A percentile compares a stretch with the other conserved stretches of the same genome.
Conservation (phyloP, 1,140 invertebrate species). For the Heliothis subflexa region DNA sequence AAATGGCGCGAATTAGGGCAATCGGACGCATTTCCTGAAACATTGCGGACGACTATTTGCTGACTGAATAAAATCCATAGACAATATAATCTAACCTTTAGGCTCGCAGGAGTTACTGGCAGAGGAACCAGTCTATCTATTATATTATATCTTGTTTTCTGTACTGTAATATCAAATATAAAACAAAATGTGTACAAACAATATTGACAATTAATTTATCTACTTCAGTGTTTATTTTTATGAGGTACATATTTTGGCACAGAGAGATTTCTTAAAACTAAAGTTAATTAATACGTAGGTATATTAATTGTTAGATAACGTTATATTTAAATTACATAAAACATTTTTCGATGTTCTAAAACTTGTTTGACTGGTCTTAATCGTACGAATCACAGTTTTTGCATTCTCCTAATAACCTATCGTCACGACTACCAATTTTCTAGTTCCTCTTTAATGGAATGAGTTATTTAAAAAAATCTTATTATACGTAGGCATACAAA, state of each 20-base stretch:
- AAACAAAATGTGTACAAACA: conserved; percentile 75
- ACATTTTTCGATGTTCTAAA: conserved; percentile 86
- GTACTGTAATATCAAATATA: conserved; percentile 49
- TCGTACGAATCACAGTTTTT: conserved; percentile 85
- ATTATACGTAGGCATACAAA: conserved; percentile 67
- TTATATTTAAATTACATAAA: conserved; percentile 80
- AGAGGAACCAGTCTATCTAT: conserved; percentile 27
- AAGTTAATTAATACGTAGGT: conserved; percentile 67
- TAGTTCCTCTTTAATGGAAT: conserved; percentile 78
- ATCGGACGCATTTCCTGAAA: conserved; percentile 9
- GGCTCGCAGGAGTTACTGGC: conserved; percentile 15
- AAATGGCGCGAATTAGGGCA: conserved; percentile 8
- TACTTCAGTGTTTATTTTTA: conserved; percentile 85
- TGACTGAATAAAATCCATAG: conserved; percentile 18
- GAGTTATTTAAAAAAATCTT: conserved; percentile 69
- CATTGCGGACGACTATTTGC: conserved; percentile 29
- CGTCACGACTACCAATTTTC: conserved; percentile 84
- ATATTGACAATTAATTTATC: conserved; percentile 82
- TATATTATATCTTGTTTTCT: conserved; percentile 31
- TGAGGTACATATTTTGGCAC: conserved; percentile 87
- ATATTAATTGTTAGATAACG: conserved; percentile 76
- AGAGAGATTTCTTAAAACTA: conserved; percentile 86
- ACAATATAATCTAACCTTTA: conserved; percentile 41
- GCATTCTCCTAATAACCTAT: conserved; percentile 83
- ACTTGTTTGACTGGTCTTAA: conserved; percentile 85